Base-by-base conservation (phyloP, 2,113 vertebrate species). In the Halichoeres trimaculatus region DNA sequence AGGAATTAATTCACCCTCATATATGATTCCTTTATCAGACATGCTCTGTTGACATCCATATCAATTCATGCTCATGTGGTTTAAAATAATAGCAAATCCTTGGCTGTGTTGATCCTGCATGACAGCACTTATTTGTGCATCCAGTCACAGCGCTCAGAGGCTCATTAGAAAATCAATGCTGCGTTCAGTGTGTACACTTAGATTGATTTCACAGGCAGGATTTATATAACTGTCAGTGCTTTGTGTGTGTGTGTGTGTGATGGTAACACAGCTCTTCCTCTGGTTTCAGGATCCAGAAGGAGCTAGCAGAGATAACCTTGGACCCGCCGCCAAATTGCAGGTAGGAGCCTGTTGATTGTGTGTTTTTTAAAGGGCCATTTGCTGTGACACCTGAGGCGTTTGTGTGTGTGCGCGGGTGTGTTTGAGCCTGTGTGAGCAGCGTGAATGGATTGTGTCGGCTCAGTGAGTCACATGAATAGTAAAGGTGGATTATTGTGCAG, bases 271-370 rank as follows among this genome's bases (percentile, higher is more conserved):
- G 1, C 22, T 74, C 62, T 24, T 62, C 24, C 48, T 87, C 58
- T 83, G 19, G 9, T 88, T 80, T 73, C 92, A 98, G 97, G 90
- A 98, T 98, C 95, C 97, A 98, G 92, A 98, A 98, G 77, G 96
- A 98, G 91, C 95, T 98, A 59, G 97, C 97, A 75, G 96, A 98
- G 92, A 98, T 98, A 89, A 98, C 97, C 19, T 93, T 98, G 92
- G 97, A 98, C 78, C 97, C 96, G 43, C 97, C 97, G 83, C 97
- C 97, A 20, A 98, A 98, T 86, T 98, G 97, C 95, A 98, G 96
- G 97, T 98, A 95, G 95, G 95, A 64, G 77, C 63, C 76, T 70
- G 78, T 47, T 59, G 35, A 35, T 40, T 58, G 23, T 78, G 63
- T 63, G 69, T 74, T 67, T 54, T n/a, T 48, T 30, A 59, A 54